phyloP scores from a whole-genome alignment of 2,797 vertebrate species.

The Hydrocynus forskahlii region DNA sequence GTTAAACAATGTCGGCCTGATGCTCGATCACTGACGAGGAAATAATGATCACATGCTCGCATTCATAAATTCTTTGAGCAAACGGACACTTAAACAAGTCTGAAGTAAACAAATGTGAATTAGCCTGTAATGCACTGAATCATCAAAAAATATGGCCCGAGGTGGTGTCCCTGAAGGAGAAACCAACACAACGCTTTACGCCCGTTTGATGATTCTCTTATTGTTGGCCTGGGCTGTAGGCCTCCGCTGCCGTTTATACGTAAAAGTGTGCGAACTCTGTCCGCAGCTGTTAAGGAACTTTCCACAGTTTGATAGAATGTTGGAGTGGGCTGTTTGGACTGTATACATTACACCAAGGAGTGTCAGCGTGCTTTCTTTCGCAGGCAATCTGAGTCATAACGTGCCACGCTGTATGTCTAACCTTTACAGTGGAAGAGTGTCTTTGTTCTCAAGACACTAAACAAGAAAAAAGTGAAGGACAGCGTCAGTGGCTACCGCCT shows the following conservation, averaged over 20 bases:
- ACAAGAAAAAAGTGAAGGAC: conserved; percentile 24
- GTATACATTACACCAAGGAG: conserved; percentile 37
- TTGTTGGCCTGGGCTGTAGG: conserved; percentile 46
- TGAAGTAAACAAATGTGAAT: conserved; percentile 53
- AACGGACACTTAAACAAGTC: conserved; percentile 44
- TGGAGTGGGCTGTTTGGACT: conserved; percentile 48
- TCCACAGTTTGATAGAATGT: conserved; percentile 48
- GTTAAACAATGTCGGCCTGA: conserved; percentile 46
- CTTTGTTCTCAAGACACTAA: conserved; percentile 3
- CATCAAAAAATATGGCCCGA: conserved; percentile 36
- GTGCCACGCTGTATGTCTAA: conserved; percentile 3
- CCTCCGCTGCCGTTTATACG: conserved; percentile 27
- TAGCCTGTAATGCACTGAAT: conserved; percentile 45
- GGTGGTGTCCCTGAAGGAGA: conserved; percentile 35
- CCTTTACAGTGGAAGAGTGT: conserved; percentile 35
- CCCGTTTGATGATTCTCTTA: conserved; percentile 44
- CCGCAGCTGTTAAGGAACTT: conserved; percentile 52
- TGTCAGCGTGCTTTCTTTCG: conserved; percentile 31
- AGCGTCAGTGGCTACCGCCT: conserved; percentile 35
- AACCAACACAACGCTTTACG: conserved; percentile 45
- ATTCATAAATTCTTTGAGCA: conserved; percentile 39
- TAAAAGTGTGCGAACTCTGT: conserved; percentile 41
- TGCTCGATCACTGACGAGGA: conserved; percentile 34
- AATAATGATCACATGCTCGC: conserved; percentile 42
- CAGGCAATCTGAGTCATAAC: conserved; percentile 43